phyloP scores from a whole-genome alignment of 2,888 invertebrate genomes.

The Orthonevra nobilis region DNA sequence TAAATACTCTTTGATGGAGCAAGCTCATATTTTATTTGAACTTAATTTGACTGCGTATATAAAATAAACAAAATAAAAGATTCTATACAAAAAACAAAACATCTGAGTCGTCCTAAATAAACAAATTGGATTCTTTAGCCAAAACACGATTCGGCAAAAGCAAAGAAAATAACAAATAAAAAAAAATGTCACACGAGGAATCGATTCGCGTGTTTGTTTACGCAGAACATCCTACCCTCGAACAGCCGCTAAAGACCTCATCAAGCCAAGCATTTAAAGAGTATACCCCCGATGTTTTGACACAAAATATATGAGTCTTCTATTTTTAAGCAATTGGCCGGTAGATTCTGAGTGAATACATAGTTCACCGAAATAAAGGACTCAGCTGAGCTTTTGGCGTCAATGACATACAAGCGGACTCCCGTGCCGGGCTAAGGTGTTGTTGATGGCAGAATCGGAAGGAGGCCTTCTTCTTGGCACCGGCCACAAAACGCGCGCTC shows the following conservation, averaged over 20 bases:
- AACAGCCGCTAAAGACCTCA: not conserved
- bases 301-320: constrained; percentile 20
- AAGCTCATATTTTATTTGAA: no score
- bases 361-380: constrained; percentile 7
- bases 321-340: constrained; percentile 18
- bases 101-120: constrained; percentile 14
- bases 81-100: not conserved
- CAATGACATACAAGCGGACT: constrained; percentile 20
- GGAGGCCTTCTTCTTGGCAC: constrained; percentile 14
- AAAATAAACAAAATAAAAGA: not conserved
- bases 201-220: not conserved
- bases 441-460: constrained; percentile 43
- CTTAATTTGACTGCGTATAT: no score
- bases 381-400: constrained; percentile 12
- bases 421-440: not conserved
- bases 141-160: not conserved
- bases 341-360: not conserved
- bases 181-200: not conserved
- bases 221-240: not conserved
- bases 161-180: not conserved
- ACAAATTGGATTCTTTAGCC: constrained; percentile 6
- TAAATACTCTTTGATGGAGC: no score
- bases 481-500: constrained; percentile 13
- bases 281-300: not conserved
- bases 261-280: constrained; percentile 7